Base-by-base conservation (phyloP, 2,797 vertebrate species). In the Gouania willdenowi region DNA sequence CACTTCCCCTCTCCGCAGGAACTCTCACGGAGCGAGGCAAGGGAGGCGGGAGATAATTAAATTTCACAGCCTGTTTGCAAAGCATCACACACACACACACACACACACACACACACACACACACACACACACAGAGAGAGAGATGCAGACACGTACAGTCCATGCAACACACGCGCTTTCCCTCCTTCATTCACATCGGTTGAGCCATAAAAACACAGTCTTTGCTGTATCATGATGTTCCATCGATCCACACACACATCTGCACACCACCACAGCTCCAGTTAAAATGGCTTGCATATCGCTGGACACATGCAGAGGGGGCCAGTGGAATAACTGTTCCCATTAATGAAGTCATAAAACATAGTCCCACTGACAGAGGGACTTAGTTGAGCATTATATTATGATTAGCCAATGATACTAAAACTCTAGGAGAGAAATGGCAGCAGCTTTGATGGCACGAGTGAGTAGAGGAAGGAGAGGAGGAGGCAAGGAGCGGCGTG, bases 51-150 rank as follows among this genome's bases (percentile, higher is more conserved):
- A 86, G 85, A 88, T 88, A 89, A 90, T 90, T 88, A 88, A 88
- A 89, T 90, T 89, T 89, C 86, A 88, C 88, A 88, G 88, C 81
- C 84, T 86, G 87, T 86, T 87, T 87, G 82, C 68, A 79, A 74
- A 83, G 63, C 60, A 65, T 43, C 26, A 15, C 66, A 66, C 54
- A 68, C 53, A 62, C 55, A 64, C 66, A 49, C 38, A 40, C 41
- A 31, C 45, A 26, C 36, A 37, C 41, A 41, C 15, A 42, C 36
- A 28, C 47, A 30, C 41, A 45, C 37, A 35, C 38, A 38, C 45
- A 38, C 32, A 39, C 47, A 41, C 36, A 34, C 21, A 50, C 42
- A 25, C 33, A 41, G 37, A 42, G 26, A 32, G 41, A 24, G 53
- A 43, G 26, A 45, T 23, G 35, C 32, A 52, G 27, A 31, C 26